These are phyloP conservation scores for Polydrusus pterygomalis DNA, from an alignment of 2,888 invertebrate species.

Conservation along the genomic window DNA sequence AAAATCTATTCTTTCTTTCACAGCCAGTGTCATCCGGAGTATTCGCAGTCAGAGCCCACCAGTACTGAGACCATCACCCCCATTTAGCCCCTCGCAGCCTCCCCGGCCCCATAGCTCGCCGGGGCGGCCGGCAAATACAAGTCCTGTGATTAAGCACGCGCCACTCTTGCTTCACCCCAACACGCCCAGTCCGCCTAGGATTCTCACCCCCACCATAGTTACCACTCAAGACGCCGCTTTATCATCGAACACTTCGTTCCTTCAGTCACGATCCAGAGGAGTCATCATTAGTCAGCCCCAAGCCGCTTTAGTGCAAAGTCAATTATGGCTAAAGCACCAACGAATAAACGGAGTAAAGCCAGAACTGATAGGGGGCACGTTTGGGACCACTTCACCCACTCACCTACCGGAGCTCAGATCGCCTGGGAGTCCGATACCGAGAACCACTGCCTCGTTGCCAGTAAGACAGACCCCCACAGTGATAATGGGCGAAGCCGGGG, in stretches of 20 bases:
- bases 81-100: slow-evolving; percentile 68
- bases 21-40: slow-evolving; percentile 68
- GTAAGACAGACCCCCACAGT: slow-evolving; percentile 86
- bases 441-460: slow-evolving; percentile 64
- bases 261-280: slow-evolving; percentile 59
- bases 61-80: slow-evolving; percentile 66
- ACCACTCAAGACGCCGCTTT: slow-evolving; percentile 59
- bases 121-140: slow-evolving; percentile 68
- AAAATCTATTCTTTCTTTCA: slow-evolving; percentile 38
- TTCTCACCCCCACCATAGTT: slow-evolving; percentile 54
- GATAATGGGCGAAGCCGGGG: slow-evolving; percentile 95
- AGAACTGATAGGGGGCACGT: slow-evolving; percentile 83
- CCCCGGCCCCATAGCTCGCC: slow-evolving; percentile 71
- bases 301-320: slow-evolving; percentile 66
- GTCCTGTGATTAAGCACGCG: slow-evolving; percentile 69
- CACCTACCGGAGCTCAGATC: slow-evolving; percentile 64
- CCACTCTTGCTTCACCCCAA: slow-evolving; percentile 67
- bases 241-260: slow-evolving; percentile 39
- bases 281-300: slow-evolving; percentile 68
- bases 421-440: slow-evolving; percentile 62
- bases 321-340: slow-evolving; percentile 72
- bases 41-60: slow-evolving; percentile 70
- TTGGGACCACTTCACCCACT: slow-evolving; percentile 61
- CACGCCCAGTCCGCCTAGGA: slow-evolving; percentile 60
- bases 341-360: slow-evolving; percentile 85